phyloP scores from a whole-genome alignment of 2,888 invertebrate species.

The Pachliopta kotzebuea region DNA sequence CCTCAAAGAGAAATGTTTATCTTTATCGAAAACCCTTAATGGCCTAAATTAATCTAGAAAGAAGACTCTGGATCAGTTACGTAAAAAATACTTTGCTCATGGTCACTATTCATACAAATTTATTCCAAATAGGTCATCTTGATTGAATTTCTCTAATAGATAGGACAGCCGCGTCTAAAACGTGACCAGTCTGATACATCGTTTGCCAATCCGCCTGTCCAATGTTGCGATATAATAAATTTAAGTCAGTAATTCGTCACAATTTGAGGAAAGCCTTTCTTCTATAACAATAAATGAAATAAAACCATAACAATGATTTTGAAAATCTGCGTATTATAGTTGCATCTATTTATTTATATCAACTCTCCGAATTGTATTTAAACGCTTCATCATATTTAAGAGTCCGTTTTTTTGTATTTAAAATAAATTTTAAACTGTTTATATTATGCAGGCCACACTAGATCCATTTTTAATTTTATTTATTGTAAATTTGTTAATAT shows the following conservation, averaged over 20 bases:
- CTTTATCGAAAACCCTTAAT: not conserved
- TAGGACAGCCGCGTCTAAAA: constrained; percentile 8
- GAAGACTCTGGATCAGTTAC: not conserved
- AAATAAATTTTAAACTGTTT: too few relatives aligned
- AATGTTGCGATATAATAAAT: constrained; percentile 14
- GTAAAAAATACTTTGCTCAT: not conserved
- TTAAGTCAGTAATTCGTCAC: constrained; percentile 8
- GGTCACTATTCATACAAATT: constrained; percentile 2
- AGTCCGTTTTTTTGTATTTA: too few relatives aligned
- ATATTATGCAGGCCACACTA: too few relatives aligned
- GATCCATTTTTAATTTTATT: too few relatives aligned
- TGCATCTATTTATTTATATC: not conserved
- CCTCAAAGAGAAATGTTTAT: not conserved
- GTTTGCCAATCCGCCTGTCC: constrained; percentile 4
- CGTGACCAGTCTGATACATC: constrained; percentile 15
- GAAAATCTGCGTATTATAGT: not conserved
- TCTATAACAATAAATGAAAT: not conserved
- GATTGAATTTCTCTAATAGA: not conserved
- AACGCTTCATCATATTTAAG: too few relatives aligned
- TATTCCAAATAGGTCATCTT: constrained; percentile 23
- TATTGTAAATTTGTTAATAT: too few relatives aligned
- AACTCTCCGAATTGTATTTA: too few relatives aligned
- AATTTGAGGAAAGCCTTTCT: constrained; percentile 10
- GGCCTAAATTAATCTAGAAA: not conserved
- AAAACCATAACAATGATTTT: not conserved